Percentiles rank a stretch among this genome's conserved stretches.
These are phyloP conservation scores for Ispidina picta DNA, from an alignment of 2,797 vertebrate genomes.

Conservation along the genomic window DNA sequence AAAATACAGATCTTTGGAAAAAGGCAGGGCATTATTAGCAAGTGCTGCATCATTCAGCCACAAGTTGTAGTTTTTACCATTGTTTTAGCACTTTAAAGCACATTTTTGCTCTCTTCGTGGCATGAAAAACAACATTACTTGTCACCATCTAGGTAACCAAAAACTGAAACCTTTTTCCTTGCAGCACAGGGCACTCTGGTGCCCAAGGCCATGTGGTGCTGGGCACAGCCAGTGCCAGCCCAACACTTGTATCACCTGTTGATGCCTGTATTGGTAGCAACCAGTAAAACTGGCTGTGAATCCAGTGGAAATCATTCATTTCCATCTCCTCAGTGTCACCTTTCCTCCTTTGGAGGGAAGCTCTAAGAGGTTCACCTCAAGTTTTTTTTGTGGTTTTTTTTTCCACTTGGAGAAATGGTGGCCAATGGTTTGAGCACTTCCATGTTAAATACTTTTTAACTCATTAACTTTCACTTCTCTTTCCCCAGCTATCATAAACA, in stretches of 20 bases:
- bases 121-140: constrained; percentile 23
- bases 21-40: constrained; percentile 68
- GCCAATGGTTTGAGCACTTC: not conserved
- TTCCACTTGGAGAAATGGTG: not conserved
- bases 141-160: constrained; percentile 65
- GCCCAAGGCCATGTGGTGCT: not conserved
- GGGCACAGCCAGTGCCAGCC: not conserved
- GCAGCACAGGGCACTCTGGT: not conserved
- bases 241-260: not conserved
- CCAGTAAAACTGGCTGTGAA: not conserved
- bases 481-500: not conserved
- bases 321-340: not conserved
- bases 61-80: constrained; percentile 32
- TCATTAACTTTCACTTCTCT: not conserved
- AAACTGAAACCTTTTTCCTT: constrained; percentile 37
- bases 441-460: not conserved
- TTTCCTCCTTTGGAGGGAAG: not conserved
- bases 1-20: constrained; percentile 81
- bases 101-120: constrained; percentile 27
- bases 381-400: not conserved
- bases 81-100: constrained; percentile 72
- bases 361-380: not conserved
- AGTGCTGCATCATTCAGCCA: constrained; percentile 70
- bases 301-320: not conserved
- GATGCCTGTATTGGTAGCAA: not conserved